These are phyloP conservation scores for Allolobophora icterica DNA, from an alignment of 2,888 invertebrate species.

Conservation along the genomic window DNA sequence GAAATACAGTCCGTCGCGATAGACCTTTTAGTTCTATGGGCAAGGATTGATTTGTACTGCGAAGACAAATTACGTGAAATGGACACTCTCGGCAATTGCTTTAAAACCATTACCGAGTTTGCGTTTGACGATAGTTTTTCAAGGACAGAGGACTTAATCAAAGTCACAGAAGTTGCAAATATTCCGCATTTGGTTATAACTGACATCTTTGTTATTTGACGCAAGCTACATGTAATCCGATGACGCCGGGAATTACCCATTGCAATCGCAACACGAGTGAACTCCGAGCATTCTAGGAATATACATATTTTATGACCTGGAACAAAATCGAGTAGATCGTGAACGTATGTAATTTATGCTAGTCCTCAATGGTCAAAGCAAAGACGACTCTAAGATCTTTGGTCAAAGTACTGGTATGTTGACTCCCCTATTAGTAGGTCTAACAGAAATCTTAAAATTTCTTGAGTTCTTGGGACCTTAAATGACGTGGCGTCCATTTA, in stretches of 20 bases:
- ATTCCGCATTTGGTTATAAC: neutral
- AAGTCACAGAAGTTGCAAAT: neutral
- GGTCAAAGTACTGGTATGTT: too few species aligned
- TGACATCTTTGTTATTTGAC: neutral
- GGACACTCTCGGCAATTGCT: neutral
- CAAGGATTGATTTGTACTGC: neutral
- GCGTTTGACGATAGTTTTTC: neutral
- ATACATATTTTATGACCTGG: too few species aligned
- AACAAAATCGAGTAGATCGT: too few species aligned
- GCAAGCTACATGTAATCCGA: neutral
- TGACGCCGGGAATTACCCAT: neutral
- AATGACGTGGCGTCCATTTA: too few species aligned
- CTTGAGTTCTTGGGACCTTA: too few species aligned
- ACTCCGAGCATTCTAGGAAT: too few species aligned
- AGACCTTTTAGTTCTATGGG: neutral
- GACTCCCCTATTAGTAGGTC: too few species aligned
- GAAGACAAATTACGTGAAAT: neutral
- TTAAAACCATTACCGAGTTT: neutral
- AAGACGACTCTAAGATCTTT: too few species aligned
- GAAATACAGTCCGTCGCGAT: neutral
- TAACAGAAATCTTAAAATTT: too few species aligned
- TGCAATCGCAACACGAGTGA: neutral
- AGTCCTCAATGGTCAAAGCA: too few species aligned
- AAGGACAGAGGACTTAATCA: neutral
- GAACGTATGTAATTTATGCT: too few species aligned